A percentile compares a stretch with the other conserved stretches of the same genome.
Evolutionary conservation across 1,140 invertebrate species (phyloP).

Genomic region (Sitophilus oryzae): DNA sequence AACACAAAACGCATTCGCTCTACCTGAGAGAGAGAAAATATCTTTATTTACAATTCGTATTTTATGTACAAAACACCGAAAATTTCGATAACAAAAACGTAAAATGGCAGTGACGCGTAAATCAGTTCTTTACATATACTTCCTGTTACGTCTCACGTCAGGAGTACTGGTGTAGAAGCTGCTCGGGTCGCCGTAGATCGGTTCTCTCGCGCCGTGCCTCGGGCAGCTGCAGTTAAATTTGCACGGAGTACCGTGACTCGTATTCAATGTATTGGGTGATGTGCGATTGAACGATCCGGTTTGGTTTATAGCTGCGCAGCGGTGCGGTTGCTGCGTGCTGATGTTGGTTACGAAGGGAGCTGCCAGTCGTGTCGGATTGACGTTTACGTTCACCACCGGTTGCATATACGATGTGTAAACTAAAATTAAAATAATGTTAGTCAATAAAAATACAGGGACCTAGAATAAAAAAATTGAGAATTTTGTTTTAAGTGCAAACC

Average conservation of each 20-base stretch:
- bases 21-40: neutral
- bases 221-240: conserved; percentile 28
- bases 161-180: conserved; percentile 33
- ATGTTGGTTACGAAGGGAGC: neutral
- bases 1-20: too few relatives aligned
- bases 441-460: too few relatives aligned
- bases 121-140: conserved; percentile 32
- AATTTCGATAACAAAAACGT: conserved; percentile 2
- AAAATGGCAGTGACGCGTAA: too few relatives aligned
- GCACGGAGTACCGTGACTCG: conserved; percentile 1
- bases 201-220: conserved; percentile 25
- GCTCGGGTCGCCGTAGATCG: conserved; percentile 36
- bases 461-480: too few relatives aligned
- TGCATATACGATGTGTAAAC: conserved; percentile 39
- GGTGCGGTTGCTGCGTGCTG: neutral
- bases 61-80: too few relatives aligned
- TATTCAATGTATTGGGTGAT: conserved; percentile 11
- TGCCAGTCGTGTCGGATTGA: conserved; percentile 18
- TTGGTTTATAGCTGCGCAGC: conserved; percentile 1
- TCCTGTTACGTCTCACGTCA: conserved; percentile 32
- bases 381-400: conserved; percentile 38
- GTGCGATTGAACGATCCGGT: conserved; percentile 4
- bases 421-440: conserved; percentile 30
- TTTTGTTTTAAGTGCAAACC: too few relatives aligned
- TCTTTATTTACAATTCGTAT: neutral